Percentiles rank a stretch among this genome's conserved stretches.
Evolutionary conservation across 2,888 invertebrate genomes (phyloP).

Genomic region (Lepidochitona cinerea): DNA sequence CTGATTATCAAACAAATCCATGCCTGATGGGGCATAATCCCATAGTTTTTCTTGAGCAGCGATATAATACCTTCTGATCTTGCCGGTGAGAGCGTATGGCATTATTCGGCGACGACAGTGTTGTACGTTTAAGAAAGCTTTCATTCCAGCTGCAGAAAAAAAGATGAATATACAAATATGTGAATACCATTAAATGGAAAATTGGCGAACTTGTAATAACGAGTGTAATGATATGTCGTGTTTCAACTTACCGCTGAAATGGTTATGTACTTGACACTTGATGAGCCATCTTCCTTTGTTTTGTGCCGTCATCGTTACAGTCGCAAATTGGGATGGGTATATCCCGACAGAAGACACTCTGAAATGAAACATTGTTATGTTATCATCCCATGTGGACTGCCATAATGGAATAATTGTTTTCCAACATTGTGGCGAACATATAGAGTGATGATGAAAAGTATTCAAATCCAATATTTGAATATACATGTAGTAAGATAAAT

Average conservation of each 20-base stretch:
- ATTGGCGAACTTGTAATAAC: no score
- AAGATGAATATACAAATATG: no score
- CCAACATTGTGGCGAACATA: background rate
- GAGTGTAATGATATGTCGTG: no score
- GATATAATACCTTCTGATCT: constrained; percentile 34
- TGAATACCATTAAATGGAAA: no score
- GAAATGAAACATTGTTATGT: background rate
- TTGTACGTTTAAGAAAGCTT: constrained; percentile 28
- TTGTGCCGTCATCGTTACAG: constrained; percentile 25
- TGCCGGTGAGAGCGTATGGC: constrained; percentile 10
- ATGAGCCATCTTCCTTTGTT: constrained; percentile 22
- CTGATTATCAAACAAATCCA: constrained; percentile 15
- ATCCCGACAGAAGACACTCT: constrained; percentile 35
- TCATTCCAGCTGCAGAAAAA: constrained; percentile 37
- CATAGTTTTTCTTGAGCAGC: constrained; percentile 44
- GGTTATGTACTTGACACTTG: constrained; percentile 25
- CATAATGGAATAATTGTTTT: background rate
- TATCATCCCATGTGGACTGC: background rate
- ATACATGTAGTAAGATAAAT: background rate
- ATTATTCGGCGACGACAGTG: constrained; percentile 2
- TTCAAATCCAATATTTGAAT: background rate
- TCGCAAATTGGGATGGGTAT: constrained; percentile 37
- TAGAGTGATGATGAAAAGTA: background rate
- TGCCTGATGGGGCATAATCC: constrained; percentile 42
- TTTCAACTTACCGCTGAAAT: constrained; percentile 23